phyloP scores from a whole-genome alignment of 2,113 vertebrate genomes.

The Trachemys scripta region DNA sequence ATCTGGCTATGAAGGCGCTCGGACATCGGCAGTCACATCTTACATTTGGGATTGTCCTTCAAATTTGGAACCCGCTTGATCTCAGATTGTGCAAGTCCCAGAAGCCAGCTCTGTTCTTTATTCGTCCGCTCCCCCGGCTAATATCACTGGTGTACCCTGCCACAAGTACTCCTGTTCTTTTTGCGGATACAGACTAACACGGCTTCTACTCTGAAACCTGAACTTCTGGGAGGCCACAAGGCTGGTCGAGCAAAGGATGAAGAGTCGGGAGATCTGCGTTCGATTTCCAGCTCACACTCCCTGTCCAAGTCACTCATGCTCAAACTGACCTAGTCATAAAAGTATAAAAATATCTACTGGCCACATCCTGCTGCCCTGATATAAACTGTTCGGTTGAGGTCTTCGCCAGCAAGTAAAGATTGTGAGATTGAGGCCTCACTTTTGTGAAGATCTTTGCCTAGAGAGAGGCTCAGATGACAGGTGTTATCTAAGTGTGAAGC shows the following conservation, averaged over 20 bases:
- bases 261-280: background rate
- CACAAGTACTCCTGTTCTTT: too few species aligned
- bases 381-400: accelerated
- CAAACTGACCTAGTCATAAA: background rate
- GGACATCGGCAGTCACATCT: accelerated
- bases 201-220: background rate
- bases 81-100: background rate
- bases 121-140: background rate
- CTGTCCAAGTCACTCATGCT: background rate
- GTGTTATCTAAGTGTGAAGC: accelerated
- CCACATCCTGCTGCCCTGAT: background rate
- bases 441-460: background rate
- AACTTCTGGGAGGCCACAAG: background rate
- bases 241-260: background rate
- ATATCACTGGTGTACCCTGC: background rate
- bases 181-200: too few species aligned
- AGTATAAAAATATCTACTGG: background rate
- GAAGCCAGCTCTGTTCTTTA: background rate
- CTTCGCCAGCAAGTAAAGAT: accelerated
- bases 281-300: background rate
- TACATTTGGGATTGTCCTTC: background rate
- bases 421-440: background rate
- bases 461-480: background rate
- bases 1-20: accelerated
- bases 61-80: accelerated